Evolutionary conservation across 2,113 vertebrate genomes (phyloP).

Genomic region (Ammodytes dubius): DNA sequence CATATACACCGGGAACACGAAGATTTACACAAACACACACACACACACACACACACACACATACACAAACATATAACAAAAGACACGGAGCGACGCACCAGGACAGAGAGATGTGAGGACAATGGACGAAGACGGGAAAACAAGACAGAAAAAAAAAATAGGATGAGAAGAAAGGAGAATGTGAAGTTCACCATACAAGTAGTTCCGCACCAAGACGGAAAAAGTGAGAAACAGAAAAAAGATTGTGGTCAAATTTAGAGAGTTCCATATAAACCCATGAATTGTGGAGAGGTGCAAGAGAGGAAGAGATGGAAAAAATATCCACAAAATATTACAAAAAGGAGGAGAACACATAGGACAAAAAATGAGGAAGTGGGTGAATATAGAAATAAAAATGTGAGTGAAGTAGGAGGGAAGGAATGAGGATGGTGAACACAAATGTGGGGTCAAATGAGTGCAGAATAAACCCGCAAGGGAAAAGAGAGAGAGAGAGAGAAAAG

Average conservation of each 20-base stretch:
- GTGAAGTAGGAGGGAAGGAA: constrained; percentile 8
- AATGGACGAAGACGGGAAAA: constrained; percentile 30
- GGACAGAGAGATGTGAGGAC: constrained; percentile 37
- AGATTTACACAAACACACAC: constrained; percentile 31
- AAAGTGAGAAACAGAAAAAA: constrained; percentile 20
- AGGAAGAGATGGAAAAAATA: background rate
- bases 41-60: constrained; percentile 41
- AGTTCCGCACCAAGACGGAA: background rate
- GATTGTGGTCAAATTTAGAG: constrained; percentile 27
- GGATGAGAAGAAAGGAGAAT: constrained; percentile 15
- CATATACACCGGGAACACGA: constrained; percentile 13
- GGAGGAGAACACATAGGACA: background rate
- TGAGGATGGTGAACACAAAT: constrained; percentile 32
- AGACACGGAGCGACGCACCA: constrained; percentile 73
- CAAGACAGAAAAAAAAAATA: constrained; percentile 27
- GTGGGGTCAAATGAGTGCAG: background rate
- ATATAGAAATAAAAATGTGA: background rate
- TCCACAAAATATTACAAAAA: background rate
- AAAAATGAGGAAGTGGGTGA: constrained; percentile 7
- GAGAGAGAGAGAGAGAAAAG: constrained; percentile 24
- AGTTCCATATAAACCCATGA: constrained; percentile 3
- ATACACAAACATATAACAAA: constrained; percentile 34
- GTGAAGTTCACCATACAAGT: background rate
- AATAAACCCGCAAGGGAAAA: constrained; percentile 12
- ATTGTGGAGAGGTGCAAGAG: background rate